phyloP scores from a whole-genome alignment of 2,113 vertebrate species.

The Gallinago paraguaiae region DNA sequence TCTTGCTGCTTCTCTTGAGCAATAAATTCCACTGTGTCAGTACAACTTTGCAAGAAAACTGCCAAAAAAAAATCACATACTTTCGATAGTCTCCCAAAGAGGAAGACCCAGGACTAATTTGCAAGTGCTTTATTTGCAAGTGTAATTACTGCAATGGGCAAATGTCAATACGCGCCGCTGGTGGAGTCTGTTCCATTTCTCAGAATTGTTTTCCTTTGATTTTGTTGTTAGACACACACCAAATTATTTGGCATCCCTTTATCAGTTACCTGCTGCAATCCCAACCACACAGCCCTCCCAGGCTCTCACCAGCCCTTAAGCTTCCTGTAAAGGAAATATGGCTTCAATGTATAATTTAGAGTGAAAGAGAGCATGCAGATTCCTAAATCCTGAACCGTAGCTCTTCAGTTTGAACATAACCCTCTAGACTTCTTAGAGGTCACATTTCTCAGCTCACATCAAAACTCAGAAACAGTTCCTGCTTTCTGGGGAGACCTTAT shows the following conservation, averaged over 20 bases:
- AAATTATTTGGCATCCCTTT: background rate
- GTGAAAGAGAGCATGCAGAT: background rate
- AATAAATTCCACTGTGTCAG: background rate
- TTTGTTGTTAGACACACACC: background rate
- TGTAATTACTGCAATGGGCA: background rate
- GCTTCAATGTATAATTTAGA: background rate
- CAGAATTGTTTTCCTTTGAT: conserved; percentile 18
- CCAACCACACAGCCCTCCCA: background rate
- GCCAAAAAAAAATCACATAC: background rate
- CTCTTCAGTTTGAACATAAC: background rate
- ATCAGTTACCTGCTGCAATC: background rate
- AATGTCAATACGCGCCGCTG: background rate
- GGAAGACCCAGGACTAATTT: background rate
- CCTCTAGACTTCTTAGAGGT: background rate
- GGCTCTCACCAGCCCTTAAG: background rate
- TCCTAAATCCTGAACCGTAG: background rate
- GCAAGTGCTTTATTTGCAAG: background rate
- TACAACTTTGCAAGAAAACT: background rate
- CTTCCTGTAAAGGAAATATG: background rate
- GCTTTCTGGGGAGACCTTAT: background rate
- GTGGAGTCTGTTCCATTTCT: background rate
- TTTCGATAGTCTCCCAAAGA: background rate
- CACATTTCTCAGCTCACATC: background rate
- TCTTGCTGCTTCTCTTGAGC: background rate
- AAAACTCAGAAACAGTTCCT: background rate